These are phyloP conservation scores for Tetheella fluctuosa DNA, from an alignment of 2,888 invertebrate species.

Conservation along the genomic window DNA sequence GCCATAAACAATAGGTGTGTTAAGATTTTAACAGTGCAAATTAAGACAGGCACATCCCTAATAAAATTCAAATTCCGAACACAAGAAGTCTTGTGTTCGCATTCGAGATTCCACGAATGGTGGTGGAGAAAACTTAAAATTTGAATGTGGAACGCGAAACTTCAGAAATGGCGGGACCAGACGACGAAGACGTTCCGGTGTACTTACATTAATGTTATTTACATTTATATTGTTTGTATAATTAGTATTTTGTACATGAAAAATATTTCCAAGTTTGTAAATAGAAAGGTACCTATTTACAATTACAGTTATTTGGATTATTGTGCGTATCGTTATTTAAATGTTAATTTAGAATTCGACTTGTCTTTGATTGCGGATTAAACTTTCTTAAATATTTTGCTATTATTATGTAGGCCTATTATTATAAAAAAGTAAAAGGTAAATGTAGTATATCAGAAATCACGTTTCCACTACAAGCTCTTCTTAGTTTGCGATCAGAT, in stretches of 20 bases:
- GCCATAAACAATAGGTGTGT: no score
- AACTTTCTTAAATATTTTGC: no score
- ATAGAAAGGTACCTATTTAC: not conserved
- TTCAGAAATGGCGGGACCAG: conserved; percentile 55
- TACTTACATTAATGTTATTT: conserved; percentile 42
- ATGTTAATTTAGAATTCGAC: not conserved
- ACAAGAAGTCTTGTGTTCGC: conserved; percentile 38
- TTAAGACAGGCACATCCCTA: not conserved
- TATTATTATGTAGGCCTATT: no score
- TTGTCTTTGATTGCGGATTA: not conserved
- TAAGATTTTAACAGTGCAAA: no score
- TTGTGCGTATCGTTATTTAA: not conserved
- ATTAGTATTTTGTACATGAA: conserved; percentile 2
- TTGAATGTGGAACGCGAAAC: conserved; percentile 66
- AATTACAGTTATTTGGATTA: not conserved
- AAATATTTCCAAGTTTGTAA: conserved; percentile 7
- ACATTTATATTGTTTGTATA: conserved; percentile 17
- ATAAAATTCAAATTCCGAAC: conserved; percentile 51
- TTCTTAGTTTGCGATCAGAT: no score
- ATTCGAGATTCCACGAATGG: conserved; percentile 48
- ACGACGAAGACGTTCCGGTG: conserved; percentile 36
- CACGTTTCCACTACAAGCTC: no score
- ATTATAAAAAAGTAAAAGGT: no score
- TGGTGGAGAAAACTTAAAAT: conserved; percentile 61
- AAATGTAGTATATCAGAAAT: no score